phyloP scores from a whole-genome alignment of 2,888 invertebrate genomes.

The Pollenia labialis region DNA sequence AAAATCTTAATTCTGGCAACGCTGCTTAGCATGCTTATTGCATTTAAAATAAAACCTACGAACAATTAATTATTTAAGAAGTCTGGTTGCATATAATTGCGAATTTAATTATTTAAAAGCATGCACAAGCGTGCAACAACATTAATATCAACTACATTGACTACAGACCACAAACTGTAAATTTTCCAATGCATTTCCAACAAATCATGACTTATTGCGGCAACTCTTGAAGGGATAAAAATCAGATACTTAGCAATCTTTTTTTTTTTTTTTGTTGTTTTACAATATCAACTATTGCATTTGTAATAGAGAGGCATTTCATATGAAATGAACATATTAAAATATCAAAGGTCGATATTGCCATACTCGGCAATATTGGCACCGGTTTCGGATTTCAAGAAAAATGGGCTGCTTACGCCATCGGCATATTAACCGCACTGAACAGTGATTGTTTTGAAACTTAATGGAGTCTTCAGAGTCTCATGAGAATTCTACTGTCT shows the following conservation, averaged over 20 bases:
- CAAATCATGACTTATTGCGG: slow-evolving; percentile 7
- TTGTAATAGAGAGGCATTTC: background rate
- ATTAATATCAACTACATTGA: background rate
- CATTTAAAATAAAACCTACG: background rate
- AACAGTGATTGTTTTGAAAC: too few species aligned
- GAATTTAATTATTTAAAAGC: background rate
- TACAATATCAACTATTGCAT: background rate
- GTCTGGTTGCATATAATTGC: background rate
- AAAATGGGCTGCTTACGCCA: too few species aligned
- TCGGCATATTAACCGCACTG: too few species aligned
- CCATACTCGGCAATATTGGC: too few species aligned
- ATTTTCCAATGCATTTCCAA: background rate
- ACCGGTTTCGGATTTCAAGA: too few species aligned
- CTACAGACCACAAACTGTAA: background rate
- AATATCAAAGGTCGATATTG: too few species aligned
- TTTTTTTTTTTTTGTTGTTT: background rate
- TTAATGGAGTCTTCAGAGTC: too few species aligned
- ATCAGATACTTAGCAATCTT: slow-evolving; percentile 11
- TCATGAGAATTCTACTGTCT: too few species aligned
- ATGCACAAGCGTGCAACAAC: background rate
- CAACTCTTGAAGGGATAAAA: slow-evolving; percentile 8
- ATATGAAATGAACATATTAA: background rate
- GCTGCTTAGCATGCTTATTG: too few species aligned
- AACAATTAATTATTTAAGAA: background rate
- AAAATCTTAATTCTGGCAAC: too few species aligned